A percentile compares a stretch with the other conserved stretches of the same genome.
Evolutionary conservation across 1,140 invertebrate genomes (phyloP).

Genomic region (Goniozus legneri): DNA sequence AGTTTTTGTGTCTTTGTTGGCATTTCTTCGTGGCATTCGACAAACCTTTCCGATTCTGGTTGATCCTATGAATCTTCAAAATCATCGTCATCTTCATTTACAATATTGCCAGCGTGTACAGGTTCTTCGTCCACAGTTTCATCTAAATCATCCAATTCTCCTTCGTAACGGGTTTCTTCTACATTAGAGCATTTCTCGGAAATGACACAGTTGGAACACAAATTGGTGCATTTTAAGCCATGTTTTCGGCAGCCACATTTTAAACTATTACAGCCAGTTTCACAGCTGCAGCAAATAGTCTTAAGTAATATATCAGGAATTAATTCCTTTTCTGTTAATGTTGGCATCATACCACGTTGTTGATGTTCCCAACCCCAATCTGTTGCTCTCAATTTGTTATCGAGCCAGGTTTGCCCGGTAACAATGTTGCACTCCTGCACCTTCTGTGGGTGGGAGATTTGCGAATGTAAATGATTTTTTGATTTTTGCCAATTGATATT

Average conservation of each 20-base stretch:
- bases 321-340: background rate
- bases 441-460: conserved; percentile 25
- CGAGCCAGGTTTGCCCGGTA: conserved; percentile 46
- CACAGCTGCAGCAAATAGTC: conserved; percentile 10
- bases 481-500: background rate
- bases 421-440: conserved; percentile 12
- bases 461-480: background rate
- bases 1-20: background rate
- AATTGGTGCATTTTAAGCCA: conserved; percentile 5
- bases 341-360: background rate
- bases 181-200: background rate
- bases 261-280: conserved; percentile 8
- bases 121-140: background rate
- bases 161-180: background rate
- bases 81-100: background rate
- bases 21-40: background rate
- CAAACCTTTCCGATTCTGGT: background rate
- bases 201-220: background rate
- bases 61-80: background rate
- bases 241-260: conserved; percentile 12
- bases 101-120: background rate
- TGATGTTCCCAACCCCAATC: conserved; percentile 34
- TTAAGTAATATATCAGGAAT: conserved; percentile 11
- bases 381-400: conserved; percentile 38
- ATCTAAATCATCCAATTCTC: background rate